Conservation (phyloP, 2,113 vertebrate genomes). For the Zootoca vivipara region DNA sequence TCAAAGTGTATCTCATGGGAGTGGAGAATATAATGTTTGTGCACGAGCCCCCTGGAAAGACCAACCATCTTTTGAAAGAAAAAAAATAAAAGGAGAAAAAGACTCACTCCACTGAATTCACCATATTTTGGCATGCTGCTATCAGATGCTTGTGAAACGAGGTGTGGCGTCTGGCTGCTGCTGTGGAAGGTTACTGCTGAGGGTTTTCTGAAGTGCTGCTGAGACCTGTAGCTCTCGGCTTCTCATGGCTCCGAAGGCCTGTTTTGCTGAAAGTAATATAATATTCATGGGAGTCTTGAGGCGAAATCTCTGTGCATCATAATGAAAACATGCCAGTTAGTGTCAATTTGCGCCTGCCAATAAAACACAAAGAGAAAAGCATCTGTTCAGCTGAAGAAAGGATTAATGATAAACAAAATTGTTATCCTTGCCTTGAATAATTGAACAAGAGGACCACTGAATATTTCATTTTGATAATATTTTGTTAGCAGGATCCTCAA, state of each 20-base stretch:
- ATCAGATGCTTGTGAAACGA: background rate
- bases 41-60: background rate
- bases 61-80: background rate
- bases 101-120: background rate
- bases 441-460: conserved; percentile 68
- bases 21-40: background rate
- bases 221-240: background rate
- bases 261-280: conserved; percentile 21
- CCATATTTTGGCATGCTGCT: background rate
- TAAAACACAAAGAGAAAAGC: conserved; percentile 19
- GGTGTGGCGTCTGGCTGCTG: background rate
- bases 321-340: conserved; percentile 32
- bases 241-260: background rate
- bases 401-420: conserved; percentile 57
- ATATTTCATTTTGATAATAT: conserved; percentile 76
- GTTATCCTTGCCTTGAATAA: conserved; percentile 67
- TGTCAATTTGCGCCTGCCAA: conserved; percentile 16
- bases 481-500: conserved; percentile 62
- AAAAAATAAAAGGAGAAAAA: background rate
- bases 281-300: conserved; percentile 38
- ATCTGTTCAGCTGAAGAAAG: conserved; percentile 33
- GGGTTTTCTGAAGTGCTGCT: background rate
- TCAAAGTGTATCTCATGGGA: background rate
- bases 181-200: background rate
- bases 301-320: conserved; percentile 25